Conservation (phyloP, 2,888 invertebrate genomes). For the Phymatocera aterrima region DNA sequence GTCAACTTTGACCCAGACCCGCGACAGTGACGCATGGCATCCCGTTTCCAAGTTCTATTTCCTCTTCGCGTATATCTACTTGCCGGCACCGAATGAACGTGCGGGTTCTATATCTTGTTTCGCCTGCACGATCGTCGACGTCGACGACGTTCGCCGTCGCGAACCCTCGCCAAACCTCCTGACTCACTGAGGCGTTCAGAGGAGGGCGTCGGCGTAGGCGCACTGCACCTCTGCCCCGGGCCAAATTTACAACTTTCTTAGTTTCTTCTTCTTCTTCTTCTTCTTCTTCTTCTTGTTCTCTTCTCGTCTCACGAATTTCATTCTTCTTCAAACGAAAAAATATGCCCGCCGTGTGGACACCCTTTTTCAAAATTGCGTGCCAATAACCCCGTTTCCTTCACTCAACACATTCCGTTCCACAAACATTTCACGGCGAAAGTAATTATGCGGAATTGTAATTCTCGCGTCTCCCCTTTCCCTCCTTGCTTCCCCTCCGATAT, state of each 20-base stretch:
- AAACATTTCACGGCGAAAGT: too few species aligned
- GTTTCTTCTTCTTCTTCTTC: too few species aligned
- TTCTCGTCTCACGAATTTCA: neutral
- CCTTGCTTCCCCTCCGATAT: too few species aligned
- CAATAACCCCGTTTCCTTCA: too few species aligned
- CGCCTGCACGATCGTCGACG: neutral
- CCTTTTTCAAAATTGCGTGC: too few species aligned
- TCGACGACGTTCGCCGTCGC: neutral
- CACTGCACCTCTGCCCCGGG: neutral
- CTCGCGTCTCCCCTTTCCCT: too few species aligned
- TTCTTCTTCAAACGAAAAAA: neutral
- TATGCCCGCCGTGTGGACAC: too few species aligned
- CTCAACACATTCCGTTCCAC: too few species aligned
- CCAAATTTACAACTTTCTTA: too few species aligned
- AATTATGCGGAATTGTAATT: too few species aligned
- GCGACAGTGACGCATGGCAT: conserved; percentile 67
- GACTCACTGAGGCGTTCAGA: conserved; percentile 9
- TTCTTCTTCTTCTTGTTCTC: neutral
- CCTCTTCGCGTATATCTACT: conserved; percentile 30
- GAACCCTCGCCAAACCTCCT: neutral
- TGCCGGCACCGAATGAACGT: neutral
- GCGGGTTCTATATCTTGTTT: conserved; percentile 6
- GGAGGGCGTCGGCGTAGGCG: conserved; percentile 32
- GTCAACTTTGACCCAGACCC: conserved; percentile 66
- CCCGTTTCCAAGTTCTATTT: conserved; percentile 57